phyloP scores from a whole-genome alignment of 2,113 vertebrate species.

The Catharus minimus region DNA sequence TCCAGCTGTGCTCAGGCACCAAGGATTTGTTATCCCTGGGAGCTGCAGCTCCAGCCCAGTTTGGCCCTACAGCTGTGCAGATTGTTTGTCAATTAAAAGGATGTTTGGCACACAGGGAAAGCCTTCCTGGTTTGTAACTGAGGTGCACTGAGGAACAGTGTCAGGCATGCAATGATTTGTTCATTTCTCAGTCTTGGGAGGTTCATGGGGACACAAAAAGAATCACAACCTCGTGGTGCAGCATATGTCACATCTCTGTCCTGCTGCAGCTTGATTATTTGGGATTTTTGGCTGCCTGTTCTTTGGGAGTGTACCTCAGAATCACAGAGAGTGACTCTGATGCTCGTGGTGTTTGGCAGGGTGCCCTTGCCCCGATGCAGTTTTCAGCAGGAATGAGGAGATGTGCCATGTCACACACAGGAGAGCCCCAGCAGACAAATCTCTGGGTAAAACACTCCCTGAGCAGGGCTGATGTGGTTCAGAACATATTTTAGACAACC shows the following conservation, averaged over 20 bases:
- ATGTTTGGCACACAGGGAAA: neutral
- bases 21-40: neutral
- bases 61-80: neutral
- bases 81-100: neutral
- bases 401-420: neutral
- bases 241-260: neutral
- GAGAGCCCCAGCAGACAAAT: neutral
- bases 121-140: neutral
- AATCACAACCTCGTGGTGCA: neutral
- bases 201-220: neutral
- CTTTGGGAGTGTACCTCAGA: neutral
- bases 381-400: neutral
- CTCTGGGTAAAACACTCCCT: neutral
- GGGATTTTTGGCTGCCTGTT: neutral
- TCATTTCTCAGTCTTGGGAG: neutral
- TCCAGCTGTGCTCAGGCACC: neutral
- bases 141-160: neutral
- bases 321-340: neutral
- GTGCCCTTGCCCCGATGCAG: neutral
- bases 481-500: neutral
- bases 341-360: slow-evolving; percentile 27
- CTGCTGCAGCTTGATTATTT: neutral
- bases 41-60: neutral
- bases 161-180: neutral
- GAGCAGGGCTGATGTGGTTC: neutral